Evolutionary conservation across 2,888 invertebrate species (phyloP).

Genomic region (Macrophya alboannulata): DNA sequence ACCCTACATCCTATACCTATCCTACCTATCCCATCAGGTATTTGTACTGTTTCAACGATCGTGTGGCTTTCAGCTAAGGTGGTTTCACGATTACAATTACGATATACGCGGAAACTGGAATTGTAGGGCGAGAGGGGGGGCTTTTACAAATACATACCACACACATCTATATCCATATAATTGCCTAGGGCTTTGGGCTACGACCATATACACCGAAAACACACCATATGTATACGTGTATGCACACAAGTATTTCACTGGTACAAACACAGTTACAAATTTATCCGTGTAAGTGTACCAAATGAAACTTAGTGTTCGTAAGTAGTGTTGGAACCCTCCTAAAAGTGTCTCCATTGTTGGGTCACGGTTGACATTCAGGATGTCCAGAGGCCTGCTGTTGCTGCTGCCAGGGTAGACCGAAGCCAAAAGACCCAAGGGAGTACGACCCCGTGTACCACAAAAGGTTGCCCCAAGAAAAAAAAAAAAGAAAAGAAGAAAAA

Average conservation of each 20-base stretch:
- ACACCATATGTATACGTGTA: too few species aligned
- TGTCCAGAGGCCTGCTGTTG: conserved; percentile 61
- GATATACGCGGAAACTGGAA: not conserved
- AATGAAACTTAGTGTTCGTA: not conserved
- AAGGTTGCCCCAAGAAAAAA: not conserved
- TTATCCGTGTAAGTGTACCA: not conserved
- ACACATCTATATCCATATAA: too few species aligned
- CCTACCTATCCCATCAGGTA: not conserved
- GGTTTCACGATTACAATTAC: not conserved
- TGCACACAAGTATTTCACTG: too few species aligned
- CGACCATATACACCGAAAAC: too few species aligned
- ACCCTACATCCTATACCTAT: not conserved
- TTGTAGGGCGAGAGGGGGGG: too few species aligned
- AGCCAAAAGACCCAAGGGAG: conserved; percentile 57
- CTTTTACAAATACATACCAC: too few species aligned
- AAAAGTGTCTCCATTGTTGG: conserved; percentile 66
- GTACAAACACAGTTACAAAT: not conserved
- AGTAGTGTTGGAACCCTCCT: conserved; percentile 29
- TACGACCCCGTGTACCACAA: conserved; percentile 24
- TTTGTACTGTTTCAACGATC: conserved; percentile 30
- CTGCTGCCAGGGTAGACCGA: conserved; percentile 17
- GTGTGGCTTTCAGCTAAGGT: conserved; percentile 24
- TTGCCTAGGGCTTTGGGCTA: too few species aligned
- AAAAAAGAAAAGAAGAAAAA: not conserved
- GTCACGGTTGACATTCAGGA: conserved; percentile 72